Evolutionary conservation across 1,140 invertebrate genomes (phyloP).

Genomic region (Portunus trituberculatus): DNA sequence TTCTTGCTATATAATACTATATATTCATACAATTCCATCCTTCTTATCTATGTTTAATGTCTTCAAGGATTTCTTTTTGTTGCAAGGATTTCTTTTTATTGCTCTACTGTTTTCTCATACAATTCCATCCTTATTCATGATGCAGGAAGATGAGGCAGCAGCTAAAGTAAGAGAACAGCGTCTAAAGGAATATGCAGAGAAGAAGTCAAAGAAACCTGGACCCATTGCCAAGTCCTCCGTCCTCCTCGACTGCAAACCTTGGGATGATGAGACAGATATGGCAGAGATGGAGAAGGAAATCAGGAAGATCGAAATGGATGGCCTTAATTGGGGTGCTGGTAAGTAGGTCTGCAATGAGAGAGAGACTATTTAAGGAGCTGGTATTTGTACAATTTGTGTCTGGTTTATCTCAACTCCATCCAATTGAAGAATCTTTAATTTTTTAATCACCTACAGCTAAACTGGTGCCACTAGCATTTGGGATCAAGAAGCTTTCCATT

Average conservation of each 20-base stretch:
- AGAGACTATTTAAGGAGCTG: too few species aligned
- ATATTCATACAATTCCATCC: too few species aligned
- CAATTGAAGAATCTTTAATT: too few species aligned
- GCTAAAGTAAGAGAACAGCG: slow-evolving; percentile 89
- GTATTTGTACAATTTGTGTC: too few species aligned
- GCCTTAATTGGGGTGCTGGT: slow-evolving; percentile 95
- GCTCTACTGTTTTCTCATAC: too few species aligned
- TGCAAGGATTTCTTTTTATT: too few species aligned
- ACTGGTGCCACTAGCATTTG: slow-evolving; percentile 95
- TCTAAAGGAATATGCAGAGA: slow-evolving; percentile 93
- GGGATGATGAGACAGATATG: slow-evolving; percentile 99
- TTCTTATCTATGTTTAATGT: too few species aligned
- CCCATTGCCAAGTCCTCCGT: slow-evolving; percentile 97
- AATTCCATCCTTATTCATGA: neutral
- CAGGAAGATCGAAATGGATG: slow-evolving; percentile 91
- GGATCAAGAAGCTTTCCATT: slow-evolving; percentile 97
- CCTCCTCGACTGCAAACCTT: slow-evolving; percentile 97
- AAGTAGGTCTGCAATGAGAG: slow-evolving; percentile 12
- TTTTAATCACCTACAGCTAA: slow-evolving; percentile 86
- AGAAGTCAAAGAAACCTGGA: slow-evolving; percentile 95
- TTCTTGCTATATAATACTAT: too few species aligned
- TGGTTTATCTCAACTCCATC: too few species aligned
- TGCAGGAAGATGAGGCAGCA: slow-evolving; percentile 85
- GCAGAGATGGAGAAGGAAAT: slow-evolving; percentile 91
- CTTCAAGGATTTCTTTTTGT: too few species aligned